Evolutionary conservation across 2,888 invertebrate genomes (phyloP).

Genomic region (Augiades crinisus): DNA sequence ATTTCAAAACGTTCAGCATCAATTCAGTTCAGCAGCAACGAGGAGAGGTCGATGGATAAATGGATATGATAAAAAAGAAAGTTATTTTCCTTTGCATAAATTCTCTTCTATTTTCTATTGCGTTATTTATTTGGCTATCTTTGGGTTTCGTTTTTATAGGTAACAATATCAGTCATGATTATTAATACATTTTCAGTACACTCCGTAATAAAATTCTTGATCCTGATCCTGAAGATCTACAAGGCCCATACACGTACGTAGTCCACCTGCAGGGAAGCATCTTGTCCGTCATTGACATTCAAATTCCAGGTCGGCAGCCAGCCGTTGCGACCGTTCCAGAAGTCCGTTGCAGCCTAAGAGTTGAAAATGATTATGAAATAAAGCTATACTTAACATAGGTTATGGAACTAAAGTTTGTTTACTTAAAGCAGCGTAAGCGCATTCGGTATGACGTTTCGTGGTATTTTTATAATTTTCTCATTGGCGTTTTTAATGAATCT

Average conservation of each 20-base stretch:
- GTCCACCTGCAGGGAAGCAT: conserved; percentile 84
- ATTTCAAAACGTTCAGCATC: no score
- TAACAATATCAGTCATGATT: background rate
- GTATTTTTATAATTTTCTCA: no score
- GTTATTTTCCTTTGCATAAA: no score
- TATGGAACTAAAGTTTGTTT: no score
- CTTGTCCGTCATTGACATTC: conserved; percentile 70
- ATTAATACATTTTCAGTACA: background rate
- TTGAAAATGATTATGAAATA: background rate
- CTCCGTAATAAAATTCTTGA: background rate
- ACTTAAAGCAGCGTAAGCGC: no score
- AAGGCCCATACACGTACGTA: conserved; percentile 85
- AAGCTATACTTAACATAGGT: no score
- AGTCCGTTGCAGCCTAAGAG: conserved; percentile 78
- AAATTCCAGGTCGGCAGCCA: conserved; percentile 84
- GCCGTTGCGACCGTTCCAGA: conserved; percentile 79
- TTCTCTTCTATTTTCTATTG: no score
- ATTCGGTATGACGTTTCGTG: no score
- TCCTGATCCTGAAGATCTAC: conserved; percentile 41
- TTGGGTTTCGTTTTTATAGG: background rate
- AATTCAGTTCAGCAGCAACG: no score
- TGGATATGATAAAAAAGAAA: no score
- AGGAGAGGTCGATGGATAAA: no score
- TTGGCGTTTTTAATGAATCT: no score
- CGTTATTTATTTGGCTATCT: background rate